Evolutionary conservation across 2,113 vertebrate species (phyloP), one percentile per base, ranked within the genome.

Genomic region (Halichoeres trimaculatus): DNA sequence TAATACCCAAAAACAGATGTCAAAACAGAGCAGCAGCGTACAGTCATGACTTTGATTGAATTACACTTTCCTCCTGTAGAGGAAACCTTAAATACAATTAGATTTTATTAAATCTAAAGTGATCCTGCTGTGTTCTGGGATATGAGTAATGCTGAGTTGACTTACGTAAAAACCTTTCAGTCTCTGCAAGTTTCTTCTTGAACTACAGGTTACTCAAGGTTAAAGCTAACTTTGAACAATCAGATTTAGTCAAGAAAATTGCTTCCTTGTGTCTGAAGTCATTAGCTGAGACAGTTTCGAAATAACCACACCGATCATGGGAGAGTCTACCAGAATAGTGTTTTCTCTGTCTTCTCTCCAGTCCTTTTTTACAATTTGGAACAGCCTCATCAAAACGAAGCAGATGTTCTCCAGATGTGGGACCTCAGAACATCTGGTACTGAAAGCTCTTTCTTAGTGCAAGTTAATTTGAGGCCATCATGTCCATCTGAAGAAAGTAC

Each of bases 361-460:
- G 54, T 64, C 69, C 51, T 63, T 73, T 81, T 68, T 48, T 72
- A 81, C 70, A 77, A 73, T 77, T 88, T 70, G 71, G 78, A 60
- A 82, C 85, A 76, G 86, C 78, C 84, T 90, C 68, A 69, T 78
- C 78, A 70, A 85, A 91, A 87, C 40, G 3, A 76, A 50, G 80
- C 93, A 95, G 92, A 93, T 94, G 93, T 91, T 86, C 78, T 77
- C 87, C 93, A 94, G 93, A 94, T 95, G 93, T 93, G 84, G 80
- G 72, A 78, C 81, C 80, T 88, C 84, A 53, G 90, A 85, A 91
- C 93, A 93, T 94, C 87, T 94, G 93, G 82, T 78, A 78, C 81
- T 69, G 58, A 90, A 87, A 87, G 53, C 73, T 82, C 48, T 77
- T 78, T 82, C 87, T 90, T 86, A 81, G 91, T 90, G 78, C 60